Conservation (phyloP, 2,113 vertebrate genomes). For the Oreochromis niloticus region DNA sequence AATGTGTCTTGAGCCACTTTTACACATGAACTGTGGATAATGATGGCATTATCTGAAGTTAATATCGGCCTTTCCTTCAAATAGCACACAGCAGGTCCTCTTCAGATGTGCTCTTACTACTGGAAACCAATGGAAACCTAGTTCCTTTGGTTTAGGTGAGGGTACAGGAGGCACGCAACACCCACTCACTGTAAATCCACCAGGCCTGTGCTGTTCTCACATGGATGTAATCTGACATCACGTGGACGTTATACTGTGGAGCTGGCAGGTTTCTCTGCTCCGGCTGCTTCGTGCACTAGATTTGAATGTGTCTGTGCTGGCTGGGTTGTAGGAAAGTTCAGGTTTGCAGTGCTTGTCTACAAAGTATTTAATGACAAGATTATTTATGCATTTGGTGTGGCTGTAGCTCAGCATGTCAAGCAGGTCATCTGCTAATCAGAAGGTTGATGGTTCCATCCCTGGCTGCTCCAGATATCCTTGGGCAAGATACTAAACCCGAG, state of each 20-base stretch:
- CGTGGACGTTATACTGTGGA: neutral
- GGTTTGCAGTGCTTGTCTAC: neutral
- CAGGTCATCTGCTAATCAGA: neutral
- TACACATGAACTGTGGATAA: accelerated
- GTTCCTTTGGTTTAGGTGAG: neutral
- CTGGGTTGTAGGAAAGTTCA: neutral
- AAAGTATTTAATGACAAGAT: neutral
- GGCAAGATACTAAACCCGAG: neutral
- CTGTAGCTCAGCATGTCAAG: neutral
- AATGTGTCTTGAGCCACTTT: neutral
- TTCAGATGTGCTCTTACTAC: neutral
- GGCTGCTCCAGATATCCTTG: neutral
- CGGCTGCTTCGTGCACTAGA: neutral
- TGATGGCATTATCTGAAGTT: neutral
- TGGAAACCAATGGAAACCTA: neutral
- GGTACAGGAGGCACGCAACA: neutral
- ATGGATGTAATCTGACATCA: neutral
- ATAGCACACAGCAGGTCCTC: neutral
- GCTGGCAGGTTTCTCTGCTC: accelerated
- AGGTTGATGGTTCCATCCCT: neutral
- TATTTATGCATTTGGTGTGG: neutral
- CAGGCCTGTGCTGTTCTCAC: neutral
- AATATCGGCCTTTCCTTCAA: neutral
- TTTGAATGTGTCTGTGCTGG: neutral
- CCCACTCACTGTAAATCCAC: neutral